Evolutionary conservation across 2,797 vertebrate genomes (phyloP).

Genomic region (Argya squamiceps): DNA sequence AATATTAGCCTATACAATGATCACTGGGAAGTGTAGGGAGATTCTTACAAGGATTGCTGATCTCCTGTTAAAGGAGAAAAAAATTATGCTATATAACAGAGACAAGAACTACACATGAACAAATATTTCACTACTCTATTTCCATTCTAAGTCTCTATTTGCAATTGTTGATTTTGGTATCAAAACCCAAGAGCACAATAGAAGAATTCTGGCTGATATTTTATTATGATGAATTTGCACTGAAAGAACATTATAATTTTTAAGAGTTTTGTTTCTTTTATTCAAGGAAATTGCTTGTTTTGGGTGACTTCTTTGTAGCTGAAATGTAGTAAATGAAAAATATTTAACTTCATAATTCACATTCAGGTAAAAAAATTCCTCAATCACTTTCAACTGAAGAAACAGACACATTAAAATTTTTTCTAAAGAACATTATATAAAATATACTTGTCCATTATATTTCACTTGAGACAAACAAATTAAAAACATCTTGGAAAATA

Average conservation of each 20-base stretch:
- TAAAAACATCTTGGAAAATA: not conserved
- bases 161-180: not conserved
- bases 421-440: fast-evolving
- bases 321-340: not conserved
- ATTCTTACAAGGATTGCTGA: not conserved
- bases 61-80: not conserved
- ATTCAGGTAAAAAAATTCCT: not conserved
- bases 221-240: not conserved
- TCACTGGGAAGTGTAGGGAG: not conserved
- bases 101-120: fast-evolving
- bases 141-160: not conserved
- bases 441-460: not conserved
- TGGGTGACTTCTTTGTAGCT: not conserved
- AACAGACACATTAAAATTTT: not conserved
- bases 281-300: not conserved
- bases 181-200: not conserved
- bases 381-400: not conserved
- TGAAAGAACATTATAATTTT: not conserved
- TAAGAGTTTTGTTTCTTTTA: not conserved
- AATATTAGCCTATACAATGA: no score
- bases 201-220: not conserved
- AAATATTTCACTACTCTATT: not conserved
- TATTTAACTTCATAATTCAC: not conserved
- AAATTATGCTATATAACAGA: not conserved
- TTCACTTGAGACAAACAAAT: not conserved